These are phyloP conservation scores for Chaetodon trifasciatus DNA, from an alignment of 2,797 vertebrate genomes.

Conservation along the genomic window DNA sequence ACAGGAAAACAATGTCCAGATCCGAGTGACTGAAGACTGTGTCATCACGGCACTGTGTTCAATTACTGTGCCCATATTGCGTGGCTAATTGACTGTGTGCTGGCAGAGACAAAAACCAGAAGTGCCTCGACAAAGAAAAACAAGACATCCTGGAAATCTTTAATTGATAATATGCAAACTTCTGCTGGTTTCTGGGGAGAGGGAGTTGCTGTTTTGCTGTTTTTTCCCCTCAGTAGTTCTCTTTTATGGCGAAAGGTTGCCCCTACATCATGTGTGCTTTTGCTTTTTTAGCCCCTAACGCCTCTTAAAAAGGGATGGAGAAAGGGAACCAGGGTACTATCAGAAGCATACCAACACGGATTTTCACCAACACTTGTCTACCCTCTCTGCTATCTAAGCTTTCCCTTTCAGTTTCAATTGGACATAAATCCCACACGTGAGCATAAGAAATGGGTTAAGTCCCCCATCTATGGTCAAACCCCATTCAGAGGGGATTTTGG, in stretches of 20 bases:
- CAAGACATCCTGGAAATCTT: conserved; percentile 32
- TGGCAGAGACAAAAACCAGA: conserved; percentile 38
- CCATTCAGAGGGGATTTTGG: conserved; percentile 72
- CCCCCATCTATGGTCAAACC: conserved; percentile 64
- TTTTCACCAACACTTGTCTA: conserved; percentile 55
- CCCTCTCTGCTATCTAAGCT: conserved; percentile 55
- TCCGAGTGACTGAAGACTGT: conserved; percentile 46
- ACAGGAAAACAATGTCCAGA: conserved; percentile 61
- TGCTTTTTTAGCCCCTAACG: conserved; percentile 5
- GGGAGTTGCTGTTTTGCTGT: background rate
- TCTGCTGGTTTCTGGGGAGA: background rate
- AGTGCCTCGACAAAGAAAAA: conserved; percentile 26
- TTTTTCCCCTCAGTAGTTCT: background rate
- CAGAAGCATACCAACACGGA: conserved; percentile 44
- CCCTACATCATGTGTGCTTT: conserved; percentile 12
- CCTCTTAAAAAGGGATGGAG: conserved; percentile 31
- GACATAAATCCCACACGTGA: conserved; percentile 69
- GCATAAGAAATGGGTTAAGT: conserved; percentile 66
- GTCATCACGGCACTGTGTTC: conserved; percentile 61
- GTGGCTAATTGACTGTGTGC: conserved; percentile 66
- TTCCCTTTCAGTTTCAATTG: conserved; percentile 64
- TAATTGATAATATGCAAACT: conserved; percentile 21
- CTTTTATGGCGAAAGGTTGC: conserved; percentile 1
- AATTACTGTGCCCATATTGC: conserved; percentile 68
- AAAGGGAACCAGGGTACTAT: conserved; percentile 33